Conservation (phyloP, 1,140 invertebrate species). For the Drosophila bifasciata region DNA sequence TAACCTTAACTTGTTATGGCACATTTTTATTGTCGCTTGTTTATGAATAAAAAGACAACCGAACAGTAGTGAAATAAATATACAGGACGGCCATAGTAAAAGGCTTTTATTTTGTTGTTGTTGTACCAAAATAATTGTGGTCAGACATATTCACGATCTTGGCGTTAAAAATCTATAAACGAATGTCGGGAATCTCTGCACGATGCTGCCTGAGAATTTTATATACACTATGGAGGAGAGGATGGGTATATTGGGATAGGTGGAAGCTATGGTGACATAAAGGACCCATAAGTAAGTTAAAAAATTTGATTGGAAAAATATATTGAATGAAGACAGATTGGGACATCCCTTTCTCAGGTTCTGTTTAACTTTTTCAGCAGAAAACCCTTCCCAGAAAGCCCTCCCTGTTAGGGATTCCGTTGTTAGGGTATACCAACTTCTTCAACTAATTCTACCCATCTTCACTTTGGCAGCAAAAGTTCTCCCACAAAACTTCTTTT, state of each 20-base stretch:
- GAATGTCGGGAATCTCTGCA: slow-evolving; percentile 23
- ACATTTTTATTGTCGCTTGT: slow-evolving; percentile 66
- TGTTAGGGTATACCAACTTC: not conserved
- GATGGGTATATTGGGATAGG: no score
- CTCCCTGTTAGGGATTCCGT: rapidly evolving
- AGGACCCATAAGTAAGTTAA: not conserved
- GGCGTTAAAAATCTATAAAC: slow-evolving; percentile 74
- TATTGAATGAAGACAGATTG: no score
- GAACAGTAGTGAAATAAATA: not conserved
- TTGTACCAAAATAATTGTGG: slow-evolving; percentile 61
- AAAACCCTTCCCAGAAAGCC: no score
- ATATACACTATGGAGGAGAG: slow-evolving; percentile 1
- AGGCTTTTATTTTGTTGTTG: slow-evolving; percentile 1
- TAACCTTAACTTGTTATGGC: slow-evolving; percentile 63
- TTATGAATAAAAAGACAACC: slow-evolving; percentile 53
- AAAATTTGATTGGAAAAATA: no score
- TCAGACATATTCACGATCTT: slow-evolving; percentile 49
- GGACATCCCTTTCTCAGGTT: no score
- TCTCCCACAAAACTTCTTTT: slow-evolving; percentile 11
- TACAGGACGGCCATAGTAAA: not conserved
- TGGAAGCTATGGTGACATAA: not conserved
- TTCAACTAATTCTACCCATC: not conserved
- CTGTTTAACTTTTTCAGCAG: no score
- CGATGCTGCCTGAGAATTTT: slow-evolving; percentile 9
- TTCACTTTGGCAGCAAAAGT: slow-evolving; percentile 4